Percentiles rank a stretch among this genome's conserved stretches.
Evolutionary conservation across 2,113 vertebrate genomes (phyloP).

Genomic region (Plecotus auritus): DNA sequence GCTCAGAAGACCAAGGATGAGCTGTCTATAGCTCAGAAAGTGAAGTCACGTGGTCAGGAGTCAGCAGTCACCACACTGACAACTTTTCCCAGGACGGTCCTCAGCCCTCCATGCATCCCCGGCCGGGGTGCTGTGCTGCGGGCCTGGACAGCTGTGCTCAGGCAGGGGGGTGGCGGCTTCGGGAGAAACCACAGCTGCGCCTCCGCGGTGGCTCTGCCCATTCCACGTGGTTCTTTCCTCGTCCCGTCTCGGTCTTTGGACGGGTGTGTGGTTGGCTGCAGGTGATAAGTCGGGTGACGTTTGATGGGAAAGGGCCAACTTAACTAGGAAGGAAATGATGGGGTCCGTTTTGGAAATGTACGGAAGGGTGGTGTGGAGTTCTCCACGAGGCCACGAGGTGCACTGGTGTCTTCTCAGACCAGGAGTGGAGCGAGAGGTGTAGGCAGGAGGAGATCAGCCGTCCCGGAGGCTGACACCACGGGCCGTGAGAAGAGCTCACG

Average conservation of each 20-base stretch:
- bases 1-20: not conserved
- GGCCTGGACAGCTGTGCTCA: not conserved
- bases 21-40: not conserved
- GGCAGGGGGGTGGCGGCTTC: not conserved
- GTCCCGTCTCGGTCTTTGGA: not conserved
- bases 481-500: not conserved
- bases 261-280: not conserved
- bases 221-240: not conserved
- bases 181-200: not conserved
- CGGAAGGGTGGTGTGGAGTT: not conserved
- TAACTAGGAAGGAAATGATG: not conserved
- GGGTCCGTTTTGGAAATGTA: not conserved
- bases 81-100: accelerated
- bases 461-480: accelerated
- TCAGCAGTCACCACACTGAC: not conserved
- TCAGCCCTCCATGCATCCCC: not conserved
- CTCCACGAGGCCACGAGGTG: too few species aligned
- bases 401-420: not conserved
- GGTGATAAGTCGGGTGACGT: not conserved
- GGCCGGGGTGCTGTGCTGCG: not conserved
- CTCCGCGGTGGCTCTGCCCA: not conserved
- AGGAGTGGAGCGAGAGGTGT: not conserved
- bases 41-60: not conserved
- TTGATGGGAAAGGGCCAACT: too few species aligned
- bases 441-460: not conserved